Base-by-base conservation (phyloP, 2,888 invertebrate species). In the Formica aserva region DNA sequence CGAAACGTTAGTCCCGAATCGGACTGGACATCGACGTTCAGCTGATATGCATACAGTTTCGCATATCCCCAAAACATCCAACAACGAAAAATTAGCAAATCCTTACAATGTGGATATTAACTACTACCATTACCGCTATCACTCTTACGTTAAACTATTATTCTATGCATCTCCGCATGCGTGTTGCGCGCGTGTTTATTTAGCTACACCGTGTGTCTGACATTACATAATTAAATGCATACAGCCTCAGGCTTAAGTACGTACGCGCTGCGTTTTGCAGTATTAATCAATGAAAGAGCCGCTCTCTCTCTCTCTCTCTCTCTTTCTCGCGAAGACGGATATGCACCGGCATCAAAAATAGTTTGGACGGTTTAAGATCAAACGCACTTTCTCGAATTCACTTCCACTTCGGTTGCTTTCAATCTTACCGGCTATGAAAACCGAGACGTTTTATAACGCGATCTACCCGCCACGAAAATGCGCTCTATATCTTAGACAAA, bases 141-240 rank as follows among this genome's bases (percentile, higher is more conserved):
- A 26, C 57, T 38, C 22, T 57, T 52, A 26, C n/a, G n/a, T 38
- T 48, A 60, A 78, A 71, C 57, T 45, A 22, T 35, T 55, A 45
- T 82, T 84, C 65, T 45, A 78, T 65, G 45, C 75, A 62, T 65
- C 77, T 72, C 69, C 8, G 32, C 52, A 29, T 62, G 18, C 62
- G 55, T 63, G 55, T 63, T 32, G 35, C 80, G 75, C 84, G 74
- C 74, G 48, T 83, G 88, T 91, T 90, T 91, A 90, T 90, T 90
- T 88, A 88, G 87, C 88, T 89, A 82, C 89, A 88, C 85, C 86
- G 88, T 89, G 89, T 88, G 84, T 85, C 86, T 90, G 90, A 91
- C 90, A 86, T 91, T 91, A 88, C 91, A 89, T 91, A 91, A 92
- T 92, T 92, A 91, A 92, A 92, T 85, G 88, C 87, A 90, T 81